phyloP scores from a whole-genome alignment of 1,140 invertebrate species.

The Drosophila pallidifrons region DNA sequence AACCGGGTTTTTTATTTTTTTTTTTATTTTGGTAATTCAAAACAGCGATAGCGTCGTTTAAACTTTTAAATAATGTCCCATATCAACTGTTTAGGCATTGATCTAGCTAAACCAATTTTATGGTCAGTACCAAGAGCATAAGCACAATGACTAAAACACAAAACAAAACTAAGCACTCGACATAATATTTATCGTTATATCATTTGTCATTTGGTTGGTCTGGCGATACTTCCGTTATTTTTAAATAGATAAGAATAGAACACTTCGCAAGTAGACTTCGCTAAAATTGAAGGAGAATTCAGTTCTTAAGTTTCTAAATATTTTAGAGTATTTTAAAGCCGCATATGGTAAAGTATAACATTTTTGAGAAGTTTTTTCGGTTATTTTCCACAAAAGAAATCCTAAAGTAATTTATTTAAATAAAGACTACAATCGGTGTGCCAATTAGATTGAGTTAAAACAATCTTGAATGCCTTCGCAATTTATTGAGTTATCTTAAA shows the following conservation, averaged over 20 bases:
- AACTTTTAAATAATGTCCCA: not conserved
- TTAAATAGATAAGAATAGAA: not conserved
- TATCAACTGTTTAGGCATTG: slow-evolving; percentile 7
- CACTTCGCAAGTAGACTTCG: not conserved
- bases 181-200: not conserved
- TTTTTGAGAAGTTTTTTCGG: too few species aligned
- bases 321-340: too few species aligned
- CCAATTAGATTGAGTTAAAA: too few species aligned
- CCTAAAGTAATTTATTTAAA: too few species aligned
- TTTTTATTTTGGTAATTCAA: too few species aligned
- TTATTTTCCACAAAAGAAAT: too few species aligned
- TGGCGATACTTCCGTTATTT: not conserved
- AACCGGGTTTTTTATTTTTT: slow-evolving; percentile 10
- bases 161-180: not conserved
- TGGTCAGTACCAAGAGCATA: not conserved
- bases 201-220: not conserved
- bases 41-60: slow-evolving; percentile 1
- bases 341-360: not conserved
- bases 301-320: too few species aligned
- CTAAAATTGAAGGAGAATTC: too few species aligned
- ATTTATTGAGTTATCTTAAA: too few species aligned
- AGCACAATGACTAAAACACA: not conserved
- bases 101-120: not conserved
- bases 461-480: too few species aligned
- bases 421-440: too few species aligned